phyloP scores from a whole-genome alignment of 2,797 vertebrate genomes.

The Squalus acanthias region DNA sequence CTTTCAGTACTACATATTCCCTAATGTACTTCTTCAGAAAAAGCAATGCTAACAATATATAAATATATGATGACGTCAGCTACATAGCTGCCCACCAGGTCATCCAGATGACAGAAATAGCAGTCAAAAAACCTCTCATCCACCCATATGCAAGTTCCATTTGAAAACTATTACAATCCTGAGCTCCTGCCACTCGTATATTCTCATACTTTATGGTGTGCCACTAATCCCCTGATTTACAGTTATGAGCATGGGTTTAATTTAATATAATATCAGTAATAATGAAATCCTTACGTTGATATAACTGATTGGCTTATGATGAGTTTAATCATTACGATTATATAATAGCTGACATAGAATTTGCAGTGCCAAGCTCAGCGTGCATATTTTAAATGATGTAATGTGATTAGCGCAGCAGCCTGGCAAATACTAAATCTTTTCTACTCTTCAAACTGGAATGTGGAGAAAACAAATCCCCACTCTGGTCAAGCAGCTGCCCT shows the following conservation, averaged over 20 bases:
- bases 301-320: constrained; percentile 15
- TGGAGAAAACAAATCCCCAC: neutral
- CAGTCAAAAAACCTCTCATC: neutral
- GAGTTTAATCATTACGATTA: neutral
- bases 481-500: neutral
- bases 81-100: neutral
- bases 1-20: neutral
- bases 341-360: neutral
- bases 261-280: constrained; percentile 18
- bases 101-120: neutral
- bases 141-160: neutral
- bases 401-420: neutral
- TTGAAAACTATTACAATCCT: constrained; percentile 1
- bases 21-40: neutral
- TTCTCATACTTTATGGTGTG: neutral
- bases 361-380: neutral
- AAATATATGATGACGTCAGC: neutral
- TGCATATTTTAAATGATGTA: constrained; percentile 8
- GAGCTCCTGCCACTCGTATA: neutral
- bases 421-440: neutral
- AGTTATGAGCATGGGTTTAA: neutral
- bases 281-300: constrained; percentile 34
- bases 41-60: neutral
- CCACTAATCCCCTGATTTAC: constrained; percentile 5
- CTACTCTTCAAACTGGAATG: neutral